Conservation (phyloP, 2,797 vertebrate species). For the Lacerta viridis region DNA sequence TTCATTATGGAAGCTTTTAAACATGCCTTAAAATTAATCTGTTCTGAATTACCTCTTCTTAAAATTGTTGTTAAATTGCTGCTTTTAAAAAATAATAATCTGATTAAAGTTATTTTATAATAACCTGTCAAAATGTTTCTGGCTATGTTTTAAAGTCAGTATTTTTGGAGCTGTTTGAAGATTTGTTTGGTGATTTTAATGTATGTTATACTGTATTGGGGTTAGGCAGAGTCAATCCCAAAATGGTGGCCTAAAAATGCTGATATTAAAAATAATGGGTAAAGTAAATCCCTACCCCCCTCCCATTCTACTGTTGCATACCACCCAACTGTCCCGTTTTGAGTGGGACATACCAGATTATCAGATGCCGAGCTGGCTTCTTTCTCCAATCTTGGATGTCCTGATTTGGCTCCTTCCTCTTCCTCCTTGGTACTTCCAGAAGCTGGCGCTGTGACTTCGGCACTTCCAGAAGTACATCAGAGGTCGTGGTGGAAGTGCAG, state of each 20-base stretch:
- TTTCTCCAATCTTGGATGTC: too few species aligned
- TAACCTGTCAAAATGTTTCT: not conserved
- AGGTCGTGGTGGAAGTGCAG: too few species aligned
- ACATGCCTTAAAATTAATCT: not conserved
- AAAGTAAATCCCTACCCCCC: too few species aligned
- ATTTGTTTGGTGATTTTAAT: not conserved
- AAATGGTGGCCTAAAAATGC: not conserved
- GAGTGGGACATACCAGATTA: too few species aligned
- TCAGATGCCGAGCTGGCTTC: too few species aligned
- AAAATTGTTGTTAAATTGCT: not conserved
- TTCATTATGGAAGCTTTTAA: not conserved
- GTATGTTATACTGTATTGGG: not conserved
- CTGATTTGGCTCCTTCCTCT: too few species aligned
- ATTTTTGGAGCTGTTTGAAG: not conserved
- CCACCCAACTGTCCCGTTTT: too few species aligned
- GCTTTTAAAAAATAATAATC: not conserved
- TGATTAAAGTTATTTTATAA: not conserved
- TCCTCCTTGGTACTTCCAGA: too few species aligned
- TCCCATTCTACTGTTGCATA: too few species aligned
- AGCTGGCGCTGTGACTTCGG: too few species aligned
- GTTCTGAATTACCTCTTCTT: not conserved
- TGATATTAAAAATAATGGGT: not conserved
- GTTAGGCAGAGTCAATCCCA: not conserved
- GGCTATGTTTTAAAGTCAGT: not conserved
- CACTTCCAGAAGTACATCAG: too few species aligned